These are phyloP conservation scores for Dryas iulia DNA, from an alignment of 1,140 invertebrate species.

Conservation along the genomic window DNA sequence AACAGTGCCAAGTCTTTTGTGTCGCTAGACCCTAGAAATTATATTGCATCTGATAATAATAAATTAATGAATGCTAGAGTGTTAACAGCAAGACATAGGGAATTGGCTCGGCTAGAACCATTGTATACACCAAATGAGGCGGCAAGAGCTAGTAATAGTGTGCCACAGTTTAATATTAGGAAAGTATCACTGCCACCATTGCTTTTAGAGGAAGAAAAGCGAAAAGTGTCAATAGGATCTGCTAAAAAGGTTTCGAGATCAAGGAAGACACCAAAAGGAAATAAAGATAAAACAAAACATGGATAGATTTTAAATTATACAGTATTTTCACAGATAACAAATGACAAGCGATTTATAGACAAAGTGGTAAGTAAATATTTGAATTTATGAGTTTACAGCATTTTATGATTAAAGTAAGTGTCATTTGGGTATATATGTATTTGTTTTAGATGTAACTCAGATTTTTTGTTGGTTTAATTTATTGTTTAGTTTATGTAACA, in stretches of 20 bases:
- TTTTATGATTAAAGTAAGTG: no score
- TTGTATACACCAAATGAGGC: conserved; percentile 55
- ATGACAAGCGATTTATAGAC: no score
- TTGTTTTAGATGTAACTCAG: no score
- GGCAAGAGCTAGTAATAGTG: conserved; percentile 38
- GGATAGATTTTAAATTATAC: not conserved
- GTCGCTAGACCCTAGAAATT: conserved; percentile 63
- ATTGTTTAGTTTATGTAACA: no score
- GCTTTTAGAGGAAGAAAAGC: conserved; percentile 63
- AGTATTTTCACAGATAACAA: no score
- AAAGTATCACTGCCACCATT: conserved; percentile 76
- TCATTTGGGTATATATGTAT: no score
- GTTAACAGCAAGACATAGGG: conserved; percentile 60
- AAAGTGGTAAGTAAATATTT: no score
- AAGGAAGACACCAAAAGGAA: conserved; percentile 38
- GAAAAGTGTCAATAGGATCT: conserved; percentile 50
- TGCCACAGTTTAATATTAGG: conserved; percentile 53
- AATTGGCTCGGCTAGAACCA: conserved; percentile 56
- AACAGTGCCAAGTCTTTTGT: conserved; percentile 73
- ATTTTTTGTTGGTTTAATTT: no score
- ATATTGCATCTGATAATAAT: conserved; percentile 49
- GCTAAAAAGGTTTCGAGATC: conserved; percentile 53
- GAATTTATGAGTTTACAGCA: no score
- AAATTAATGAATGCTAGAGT: conserved; percentile 52
- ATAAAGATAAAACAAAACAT: conserved; percentile 33